Base-by-base conservation (phyloP, 2,113 vertebrate species). In the Heterotilapia buettikoferi region DNA sequence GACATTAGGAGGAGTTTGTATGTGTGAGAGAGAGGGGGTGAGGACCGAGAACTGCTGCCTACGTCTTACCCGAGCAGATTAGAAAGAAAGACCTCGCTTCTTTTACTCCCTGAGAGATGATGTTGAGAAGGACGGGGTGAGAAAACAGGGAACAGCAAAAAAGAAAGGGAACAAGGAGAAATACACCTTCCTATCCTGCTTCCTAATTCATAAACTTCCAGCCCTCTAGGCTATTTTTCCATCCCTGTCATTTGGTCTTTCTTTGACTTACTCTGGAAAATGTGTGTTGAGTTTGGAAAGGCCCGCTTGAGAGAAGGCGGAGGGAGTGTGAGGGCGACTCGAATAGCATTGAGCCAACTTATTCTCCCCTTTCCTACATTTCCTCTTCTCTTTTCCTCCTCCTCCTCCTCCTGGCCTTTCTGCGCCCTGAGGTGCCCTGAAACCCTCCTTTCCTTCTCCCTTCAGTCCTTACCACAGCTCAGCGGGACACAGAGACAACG, bases 271-370 rank as follows among this genome's bases (percentile, higher is more conserved):
- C 82, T 92, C 91, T 96, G 96, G 96, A 96, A 96, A 96, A 95
- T 95, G 93, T 96, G 95, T 96, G 94, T 95, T 95, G 93, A 94
- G 95, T 96, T 96, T 95, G 92, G 94, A 95, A 95, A 88, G 93
- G 90, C 88, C 92, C 61, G 6, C 50, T 81, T 93, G 87, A 92
- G 88, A 84, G 56, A 86, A 92, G 82, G 84, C 36, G 59, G 83
- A 90, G 88, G 93, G 88, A 86, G 86, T 80, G 92, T 86, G 92
- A 91, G 84, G 79, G 71, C 31, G 89, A 85, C 88, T 88, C 86
- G n/a, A 56, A 90, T 86, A 84, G 53, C 68, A 68, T 68, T 1
- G 56, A 93, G 87, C 54, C 84, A 91, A 90, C 80, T 90, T 47
- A 90, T 84, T 57, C 86, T 80, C 80, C 83, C 83, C 21, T 11